Evolutionary conservation across 2,113 vertebrate species (phyloP), one percentile per base, ranked within the genome.

Genomic region (Sebastes fasciatus): DNA sequence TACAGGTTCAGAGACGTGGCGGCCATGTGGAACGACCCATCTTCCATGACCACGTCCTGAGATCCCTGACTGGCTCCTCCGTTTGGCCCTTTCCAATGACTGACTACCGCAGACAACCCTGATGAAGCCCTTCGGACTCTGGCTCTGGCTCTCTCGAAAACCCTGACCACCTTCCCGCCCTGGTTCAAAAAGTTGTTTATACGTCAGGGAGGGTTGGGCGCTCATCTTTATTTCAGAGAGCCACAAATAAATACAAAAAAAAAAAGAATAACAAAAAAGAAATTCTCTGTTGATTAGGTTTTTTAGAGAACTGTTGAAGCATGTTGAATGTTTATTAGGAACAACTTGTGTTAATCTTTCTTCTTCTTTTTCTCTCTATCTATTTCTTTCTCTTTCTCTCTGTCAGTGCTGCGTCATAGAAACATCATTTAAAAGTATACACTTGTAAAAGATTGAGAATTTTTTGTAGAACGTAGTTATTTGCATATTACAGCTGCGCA

Each of bases 21-120:
- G 82, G 95, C 95, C 83, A 95, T 96, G 95, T 96, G 95, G 95
- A 96, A 94, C 16, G 95, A 96, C 89, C 95, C 95, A 82, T 94
- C 94, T 68, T 95, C 95, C 90, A 96, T 96, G 95, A 95, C 95
- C 82, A 95, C 95, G 83, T 96, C 94, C 86, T 96, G 93, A 96
- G 92, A 85, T 92, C 90, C 91, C 90, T 91, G 91, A 83, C 92
- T 92, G 94, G 92, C 93, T 93, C 89, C 80, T 90, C 88, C 74
- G 87, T 87, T 91, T 82, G 92, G 85, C 92, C 89, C 93, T 86
- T 90, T 91, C 90, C 84, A 92, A 73, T 70, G 76, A 91, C 91
- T 62, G 89, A 93, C 91, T 48, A 83, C 83, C 40, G 82, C 86
- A 79, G 90, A 94, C 91, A 89, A 91, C 87, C 86, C 88, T 73